These are phyloP conservation scores for Itoplectis maculator DNA, from an alignment of 2,888 invertebrate genomes.

Conservation along the genomic window DNA sequence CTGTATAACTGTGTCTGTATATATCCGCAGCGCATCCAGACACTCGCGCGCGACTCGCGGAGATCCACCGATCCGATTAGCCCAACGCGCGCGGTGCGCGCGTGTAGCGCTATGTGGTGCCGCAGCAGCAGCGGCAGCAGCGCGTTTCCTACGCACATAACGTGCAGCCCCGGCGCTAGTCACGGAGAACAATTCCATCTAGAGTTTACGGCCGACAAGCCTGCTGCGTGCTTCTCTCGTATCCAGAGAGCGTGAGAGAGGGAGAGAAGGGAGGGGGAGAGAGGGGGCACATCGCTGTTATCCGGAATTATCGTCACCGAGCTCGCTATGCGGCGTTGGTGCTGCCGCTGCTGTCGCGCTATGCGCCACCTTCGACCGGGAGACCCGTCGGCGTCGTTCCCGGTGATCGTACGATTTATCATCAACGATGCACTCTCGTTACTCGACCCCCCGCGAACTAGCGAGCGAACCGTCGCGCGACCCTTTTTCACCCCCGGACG, in stretches of 20 bases:
- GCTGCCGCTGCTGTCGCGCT: no score
- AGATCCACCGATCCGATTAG: constrained; percentile 28
- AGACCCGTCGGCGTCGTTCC: constrained; percentile 58
- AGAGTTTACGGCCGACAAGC: constrained; percentile 73
- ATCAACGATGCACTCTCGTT: constrained; percentile 61
- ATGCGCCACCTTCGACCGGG: constrained; percentile 11
- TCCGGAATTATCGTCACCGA: constrained; percentile 73
- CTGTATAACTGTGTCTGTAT: neutral
- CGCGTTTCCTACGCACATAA: neutral
- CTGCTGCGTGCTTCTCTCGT: constrained; percentile 62
- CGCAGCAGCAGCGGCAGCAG: no score
- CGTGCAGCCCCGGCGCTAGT: constrained; percentile 47
- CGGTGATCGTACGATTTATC: constrained; percentile 64
- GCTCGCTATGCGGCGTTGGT: constrained; percentile 22
- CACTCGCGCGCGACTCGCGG: constrained; percentile 12
- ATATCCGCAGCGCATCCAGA: neutral
- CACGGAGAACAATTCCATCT: constrained; percentile 71
- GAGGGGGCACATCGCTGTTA: constrained; percentile 67
- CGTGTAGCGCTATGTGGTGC: neutral
- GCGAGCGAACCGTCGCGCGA: neutral
- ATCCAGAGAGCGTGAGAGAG: constrained; percentile 53
- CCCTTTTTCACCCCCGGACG: no score
- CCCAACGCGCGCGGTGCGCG: neutral
- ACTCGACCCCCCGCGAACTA: constrained; percentile 37
- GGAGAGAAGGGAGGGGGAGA: no score